These are phyloP conservation scores for Apogon talboti DNA, from an alignment of 2,797 vertebrate species.

Conservation along the genomic window DNA sequence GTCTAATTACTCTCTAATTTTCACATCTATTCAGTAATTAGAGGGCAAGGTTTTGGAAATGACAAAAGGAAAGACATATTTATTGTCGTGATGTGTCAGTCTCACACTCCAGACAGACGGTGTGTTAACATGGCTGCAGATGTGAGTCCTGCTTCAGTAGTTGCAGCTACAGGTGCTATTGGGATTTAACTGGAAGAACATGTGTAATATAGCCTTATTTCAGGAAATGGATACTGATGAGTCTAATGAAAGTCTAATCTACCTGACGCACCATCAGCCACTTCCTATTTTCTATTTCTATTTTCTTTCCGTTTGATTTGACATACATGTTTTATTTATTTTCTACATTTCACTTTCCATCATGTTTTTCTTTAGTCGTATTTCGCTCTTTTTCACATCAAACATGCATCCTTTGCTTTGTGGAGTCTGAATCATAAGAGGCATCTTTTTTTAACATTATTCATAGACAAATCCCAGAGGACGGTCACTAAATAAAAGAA, in stretches of 20 bases:
- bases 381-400: conserved; percentile 19
- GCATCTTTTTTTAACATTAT: conserved; percentile 7
- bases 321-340: conserved; percentile 27
- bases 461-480: conserved; percentile 11
- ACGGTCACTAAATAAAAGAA: conserved; percentile 46
- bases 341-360: conserved; percentile 10
- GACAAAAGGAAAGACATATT: no score
- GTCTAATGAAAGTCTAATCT: background rate
- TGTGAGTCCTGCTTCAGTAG: no score
- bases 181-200: background rate
- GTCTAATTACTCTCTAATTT: no score
- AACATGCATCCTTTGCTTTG: conserved; percentile 27
- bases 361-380: background rate
- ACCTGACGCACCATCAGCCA: background rate
- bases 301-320: conserved; percentile 13
- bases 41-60: no score
- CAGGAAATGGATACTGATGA: background rate
- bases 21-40: no score
- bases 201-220: background rate
- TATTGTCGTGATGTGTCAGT: background rate
- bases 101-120: background rate
- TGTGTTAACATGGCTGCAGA: no score
- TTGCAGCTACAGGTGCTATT: background rate
- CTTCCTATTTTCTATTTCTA: conserved; percentile 1
- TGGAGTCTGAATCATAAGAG: conserved; percentile 28